Evolutionary conservation across 2,113 vertebrate species (phyloP).

Genomic region (Python bivittatus): DNA sequence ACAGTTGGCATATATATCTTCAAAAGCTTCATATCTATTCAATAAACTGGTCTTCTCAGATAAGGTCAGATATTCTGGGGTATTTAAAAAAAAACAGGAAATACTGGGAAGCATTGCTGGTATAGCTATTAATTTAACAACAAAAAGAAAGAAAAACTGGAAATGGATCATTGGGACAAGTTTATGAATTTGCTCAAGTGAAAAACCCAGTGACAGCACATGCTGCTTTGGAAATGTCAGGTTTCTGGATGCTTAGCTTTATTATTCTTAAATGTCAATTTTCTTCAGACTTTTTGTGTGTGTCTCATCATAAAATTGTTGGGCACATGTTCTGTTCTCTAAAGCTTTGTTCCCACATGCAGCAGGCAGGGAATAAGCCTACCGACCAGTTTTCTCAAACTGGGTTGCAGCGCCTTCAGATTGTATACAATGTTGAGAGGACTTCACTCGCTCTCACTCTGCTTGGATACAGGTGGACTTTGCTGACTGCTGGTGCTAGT

Average conservation of each 20-base stretch:
- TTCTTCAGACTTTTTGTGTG: neutral
- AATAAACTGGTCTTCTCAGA: neutral
- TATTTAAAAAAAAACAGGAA: neutral
- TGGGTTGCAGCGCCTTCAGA: no score
- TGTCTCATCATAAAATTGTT: neutral
- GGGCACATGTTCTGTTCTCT: no score
- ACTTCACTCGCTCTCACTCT: no score
- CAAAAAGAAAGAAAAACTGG: neutral
- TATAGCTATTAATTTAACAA: neutral
- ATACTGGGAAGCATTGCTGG: neutral
- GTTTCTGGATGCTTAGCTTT: neutral
- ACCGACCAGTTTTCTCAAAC: no score
- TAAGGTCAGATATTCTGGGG: neutral
- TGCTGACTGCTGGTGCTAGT: no score
- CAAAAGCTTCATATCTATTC: neutral
- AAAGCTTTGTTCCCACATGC: no score
- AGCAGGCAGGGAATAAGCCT: no score
- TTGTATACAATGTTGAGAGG: no score
- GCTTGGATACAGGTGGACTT: no score
- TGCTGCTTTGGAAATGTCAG: neutral
- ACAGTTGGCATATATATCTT: neutral
- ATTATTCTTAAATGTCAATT: neutral
- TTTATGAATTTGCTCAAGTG: neutral
- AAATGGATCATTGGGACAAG: neutral
- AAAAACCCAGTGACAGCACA: neutral